Evolutionary conservation across 2,797 vertebrate genomes (phyloP).

Genomic region (Simalia tracyae): DNA sequence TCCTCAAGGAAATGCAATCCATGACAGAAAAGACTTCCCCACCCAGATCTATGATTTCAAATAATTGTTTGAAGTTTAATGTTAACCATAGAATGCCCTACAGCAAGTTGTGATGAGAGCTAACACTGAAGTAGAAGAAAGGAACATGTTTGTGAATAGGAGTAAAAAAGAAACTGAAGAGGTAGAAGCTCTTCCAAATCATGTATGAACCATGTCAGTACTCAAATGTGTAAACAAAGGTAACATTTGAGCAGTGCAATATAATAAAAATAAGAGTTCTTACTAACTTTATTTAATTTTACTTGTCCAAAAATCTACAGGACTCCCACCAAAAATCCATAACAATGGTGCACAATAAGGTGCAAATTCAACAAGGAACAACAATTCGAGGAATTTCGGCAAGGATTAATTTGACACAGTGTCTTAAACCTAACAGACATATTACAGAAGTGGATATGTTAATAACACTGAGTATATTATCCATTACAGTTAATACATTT

Average conservation of each 20-base stretch:
- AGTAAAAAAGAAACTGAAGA: neutral
- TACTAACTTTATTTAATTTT: neutral
- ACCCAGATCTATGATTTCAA: neutral
- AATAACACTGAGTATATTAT: neutral
- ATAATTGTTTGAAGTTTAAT: neutral
- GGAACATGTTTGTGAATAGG: neutral
- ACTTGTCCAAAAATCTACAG: neutral
- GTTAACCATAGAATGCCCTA: neutral
- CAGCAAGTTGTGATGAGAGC: neutral
- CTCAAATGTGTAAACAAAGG: neutral
- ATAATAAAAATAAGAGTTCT: constrained; percentile 28
- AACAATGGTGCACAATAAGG: neutral
- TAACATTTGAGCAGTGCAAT: neutral
- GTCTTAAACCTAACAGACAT: neutral
- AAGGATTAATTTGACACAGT: neutral
- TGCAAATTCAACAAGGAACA: neutral
- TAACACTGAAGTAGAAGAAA: neutral
- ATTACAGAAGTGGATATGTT: neutral
- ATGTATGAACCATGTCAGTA: neutral
- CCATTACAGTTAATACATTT: neutral
- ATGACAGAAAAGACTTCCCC: neutral
- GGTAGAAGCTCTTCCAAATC: neutral
- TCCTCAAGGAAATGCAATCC: neutral
- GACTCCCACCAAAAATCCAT: neutral
- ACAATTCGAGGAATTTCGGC: constrained; percentile 1